Conservation (phyloP, 2,113 vertebrate species). For the Fulmarus glacialis region DNA sequence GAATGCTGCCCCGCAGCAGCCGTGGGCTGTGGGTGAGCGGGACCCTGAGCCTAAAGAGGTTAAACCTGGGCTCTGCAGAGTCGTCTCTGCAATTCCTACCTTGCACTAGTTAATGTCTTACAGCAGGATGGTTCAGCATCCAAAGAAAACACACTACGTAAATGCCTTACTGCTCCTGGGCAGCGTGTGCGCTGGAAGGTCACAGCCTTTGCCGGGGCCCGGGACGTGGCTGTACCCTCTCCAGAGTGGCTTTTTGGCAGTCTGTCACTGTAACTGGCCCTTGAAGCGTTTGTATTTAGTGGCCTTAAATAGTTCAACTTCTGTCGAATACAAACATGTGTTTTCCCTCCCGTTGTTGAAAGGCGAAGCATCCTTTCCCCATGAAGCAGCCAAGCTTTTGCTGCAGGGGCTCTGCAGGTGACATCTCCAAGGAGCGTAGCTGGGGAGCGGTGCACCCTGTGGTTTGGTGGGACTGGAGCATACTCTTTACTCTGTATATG, state of each 20-base stretch:
- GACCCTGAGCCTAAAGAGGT: neutral
- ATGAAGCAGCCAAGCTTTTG: neutral
- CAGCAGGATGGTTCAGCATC: neutral
- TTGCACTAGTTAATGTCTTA: neutral
- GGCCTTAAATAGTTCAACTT: neutral
- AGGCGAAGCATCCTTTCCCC: neutral
- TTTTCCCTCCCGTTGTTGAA: neutral
- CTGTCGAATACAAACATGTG: fast-evolving
- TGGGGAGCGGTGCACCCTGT: fast-evolving
- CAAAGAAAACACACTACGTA: fast-evolving
- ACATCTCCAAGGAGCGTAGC: neutral
- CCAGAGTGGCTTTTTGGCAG: neutral
- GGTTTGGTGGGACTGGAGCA: neutral
- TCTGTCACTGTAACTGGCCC: neutral
- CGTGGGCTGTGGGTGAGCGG: fast-evolving
- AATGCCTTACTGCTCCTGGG: neutral
- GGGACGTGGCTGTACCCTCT: neutral
- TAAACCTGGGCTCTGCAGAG: neutral
- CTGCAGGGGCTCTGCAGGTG: neutral
- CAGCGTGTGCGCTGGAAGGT: fast-evolving
- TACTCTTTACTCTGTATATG: fast-evolving
- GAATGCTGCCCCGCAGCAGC: neutral
- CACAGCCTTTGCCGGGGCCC: neutral
- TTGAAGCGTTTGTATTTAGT: fast-evolving
- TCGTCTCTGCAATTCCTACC: neutral